Evolutionary conservation across 2,888 invertebrate species (phyloP), one percentile per base, ranked within the genome.

Genomic region (Tinea trinotella): DNA sequence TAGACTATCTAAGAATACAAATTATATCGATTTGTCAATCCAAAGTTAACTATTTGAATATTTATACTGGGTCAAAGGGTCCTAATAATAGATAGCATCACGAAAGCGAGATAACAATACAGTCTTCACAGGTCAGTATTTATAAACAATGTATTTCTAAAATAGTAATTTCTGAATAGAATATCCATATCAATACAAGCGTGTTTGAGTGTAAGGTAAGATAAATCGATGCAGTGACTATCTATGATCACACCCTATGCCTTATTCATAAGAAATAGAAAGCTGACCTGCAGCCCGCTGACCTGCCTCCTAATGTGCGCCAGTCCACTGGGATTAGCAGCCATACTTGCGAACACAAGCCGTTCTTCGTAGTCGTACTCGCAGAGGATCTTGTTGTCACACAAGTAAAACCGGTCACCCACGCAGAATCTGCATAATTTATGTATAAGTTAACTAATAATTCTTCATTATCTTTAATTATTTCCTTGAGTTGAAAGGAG

Each of bases 351-450:
- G 73, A 96, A 96, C 66, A 96, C 93, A 79, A 95, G 89, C 65
- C 96, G 83, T 78, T 96, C 96, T 71, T 96, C 96, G 78, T 96
- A 96, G 83, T 97, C 96, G 82, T 95, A 95, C 79, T 96, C 96
- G 87, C 96, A 97, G 49, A 97, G 90, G 64, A 97, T 96, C 88
- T 95, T 95, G 87, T 96, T 96, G 86, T 96, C 96, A 78, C 94
- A 95, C 67, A 96, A 87, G 83, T 96, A 97, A 80, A 96, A 97
- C 68, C 94, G 90, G 79, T 97, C 97, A 19, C 97, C 97, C 50
- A 97, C 96, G 85, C 97, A 97, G 88, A 97, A 97, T 90, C 97
- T 96, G 75, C 12, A 46, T 30, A 30, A 30, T 4, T 30, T 30
- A 30, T 30, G 30, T 30, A 30, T 30, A 4, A 30, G 30, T 30